Evolutionary conservation across 2,113 vertebrate species (phyloP).

Genomic region (Muntiacus reevesi): DNA sequence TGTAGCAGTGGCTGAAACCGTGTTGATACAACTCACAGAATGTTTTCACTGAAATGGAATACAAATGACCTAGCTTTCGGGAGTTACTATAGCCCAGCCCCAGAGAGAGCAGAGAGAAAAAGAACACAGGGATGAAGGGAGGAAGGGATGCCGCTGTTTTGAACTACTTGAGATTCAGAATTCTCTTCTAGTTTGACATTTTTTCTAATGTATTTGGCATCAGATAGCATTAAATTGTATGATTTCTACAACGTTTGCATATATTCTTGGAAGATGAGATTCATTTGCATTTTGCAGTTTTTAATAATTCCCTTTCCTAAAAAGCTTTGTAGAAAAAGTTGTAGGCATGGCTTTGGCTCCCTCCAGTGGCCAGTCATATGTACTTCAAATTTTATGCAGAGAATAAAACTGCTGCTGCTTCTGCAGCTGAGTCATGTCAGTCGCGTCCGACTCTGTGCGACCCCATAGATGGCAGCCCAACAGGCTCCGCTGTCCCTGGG

Average conservation of each 20-base stretch:
- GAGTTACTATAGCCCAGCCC: neutral
- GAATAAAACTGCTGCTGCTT: neutral
- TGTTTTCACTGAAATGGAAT: neutral
- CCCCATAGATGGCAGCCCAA: neutral
- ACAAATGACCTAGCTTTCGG: neutral
- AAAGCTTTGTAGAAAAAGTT: neutral
- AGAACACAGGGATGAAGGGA: neutral
- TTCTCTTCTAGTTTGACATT: neutral
- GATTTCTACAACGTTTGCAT: neutral
- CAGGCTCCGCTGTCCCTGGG: neutral
- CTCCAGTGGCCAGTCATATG: slow-evolving; percentile 31
- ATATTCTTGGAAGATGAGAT: neutral
- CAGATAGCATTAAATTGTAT: neutral
- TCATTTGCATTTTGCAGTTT: neutral
- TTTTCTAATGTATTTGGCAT: neutral
- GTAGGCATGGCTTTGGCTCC: slow-evolving; percentile 25
- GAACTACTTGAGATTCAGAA: neutral
- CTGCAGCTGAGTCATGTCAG: no score
- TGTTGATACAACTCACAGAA: neutral
- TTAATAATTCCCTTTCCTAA: neutral
- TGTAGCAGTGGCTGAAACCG: neutral
- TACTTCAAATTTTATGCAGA: neutral
- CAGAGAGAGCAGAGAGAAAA: neutral
- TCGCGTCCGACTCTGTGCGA: no score
- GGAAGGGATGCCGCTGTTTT: neutral